Evolutionary conservation across 2,888 invertebrate genomes (phyloP), one percentile per base, ranked within the genome.

Genomic region (Drosophila anomalata): DNA sequence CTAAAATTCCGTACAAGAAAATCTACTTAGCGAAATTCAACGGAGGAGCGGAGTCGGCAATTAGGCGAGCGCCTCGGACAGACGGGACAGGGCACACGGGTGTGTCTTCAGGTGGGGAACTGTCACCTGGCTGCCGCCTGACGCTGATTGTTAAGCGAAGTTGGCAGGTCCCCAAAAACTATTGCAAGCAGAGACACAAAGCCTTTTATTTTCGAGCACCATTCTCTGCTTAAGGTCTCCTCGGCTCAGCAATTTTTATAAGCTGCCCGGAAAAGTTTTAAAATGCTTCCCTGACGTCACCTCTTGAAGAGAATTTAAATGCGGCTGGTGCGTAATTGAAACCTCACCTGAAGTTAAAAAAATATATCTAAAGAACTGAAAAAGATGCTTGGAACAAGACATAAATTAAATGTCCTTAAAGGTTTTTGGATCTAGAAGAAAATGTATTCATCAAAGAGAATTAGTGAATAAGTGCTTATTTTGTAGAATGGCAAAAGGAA

Each of bases 21-120:
- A 87, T 84, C 82, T 87, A 87, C 87, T 83, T 83, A 83, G 76
- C 69, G 72, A 69, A 72, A 63, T 75, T 75, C 62, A 42, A 60
- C 65, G 50, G 57, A 47, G 36, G 26, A 14, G 31, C 36, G 48
- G 47, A 48, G 68, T 51, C 58, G 52, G 47, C 73, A 73, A 62
- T 63, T 59, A 73, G 66, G 67, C 60, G 53, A 47, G 33, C 73
- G 44, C 42, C 60, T 17, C 66, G 58, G 48, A 50, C 33, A 52
- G 51, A 42, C 9, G 9, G 41, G 41, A 42, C 41, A 20, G 41
- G 36, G 41, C 36, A 53, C 42, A 42, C 29, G 51, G 52, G 29
- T 20, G 42, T 39, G 20, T 6, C 14, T 36, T 12, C 31, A 12
- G 31, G 31, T 31, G 52, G 26, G 20, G 67, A 67, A 68, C 68